Percentiles rank a stretch among this genome's conserved stretches.
Evolutionary conservation across 2,888 invertebrate genomes (phyloP).

Genomic region (Anorthoa munda): DNA sequence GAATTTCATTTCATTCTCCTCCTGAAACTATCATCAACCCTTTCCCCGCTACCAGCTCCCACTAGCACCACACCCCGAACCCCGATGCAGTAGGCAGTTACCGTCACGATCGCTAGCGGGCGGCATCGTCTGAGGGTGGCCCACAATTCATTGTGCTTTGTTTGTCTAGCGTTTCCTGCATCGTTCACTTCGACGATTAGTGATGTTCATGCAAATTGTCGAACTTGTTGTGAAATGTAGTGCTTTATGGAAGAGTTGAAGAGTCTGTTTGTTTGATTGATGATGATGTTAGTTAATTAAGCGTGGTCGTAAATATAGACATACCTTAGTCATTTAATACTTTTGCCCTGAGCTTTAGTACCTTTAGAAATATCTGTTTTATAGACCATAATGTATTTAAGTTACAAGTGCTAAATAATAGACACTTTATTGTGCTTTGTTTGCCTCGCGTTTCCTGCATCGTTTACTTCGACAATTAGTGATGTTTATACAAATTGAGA

Average conservation of each 20-base stretch:
- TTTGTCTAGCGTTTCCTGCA: slow-evolving; percentile 85
- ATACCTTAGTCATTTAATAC: not conserved
- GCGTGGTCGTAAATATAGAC: not conserved
- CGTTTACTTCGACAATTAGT: slow-evolving; percentile 72
- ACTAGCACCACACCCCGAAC: slow-evolving; percentile 48
- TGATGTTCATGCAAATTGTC: slow-evolving; percentile 68
- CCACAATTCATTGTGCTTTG: slow-evolving; percentile 86
- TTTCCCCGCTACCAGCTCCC: slow-evolving; percentile 43
- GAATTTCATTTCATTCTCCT: not conserved
- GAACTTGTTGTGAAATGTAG: slow-evolving; percentile 30
- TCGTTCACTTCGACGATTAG: slow-evolving; percentile 72
- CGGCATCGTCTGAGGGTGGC: slow-evolving; percentile 84
- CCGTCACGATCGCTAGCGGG: slow-evolving; percentile 84
- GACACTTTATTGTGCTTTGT: slow-evolving; percentile 86
- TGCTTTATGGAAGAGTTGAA: slow-evolving; percentile 39
- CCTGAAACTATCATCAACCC: not conserved
- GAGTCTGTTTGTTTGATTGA: slow-evolving; percentile 36
- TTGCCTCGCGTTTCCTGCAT: slow-evolving; percentile 84
- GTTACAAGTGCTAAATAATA: too few species aligned
- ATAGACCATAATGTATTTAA: too few species aligned
- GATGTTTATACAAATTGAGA: too few species aligned
- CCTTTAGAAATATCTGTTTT: too few species aligned
- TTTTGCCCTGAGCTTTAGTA: not conserved
- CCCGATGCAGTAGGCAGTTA: slow-evolving; percentile 81
- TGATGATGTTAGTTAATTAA: slow-evolving; percentile 1